A percentile compares a stretch with the other conserved stretches of the same genome.
Evolutionary conservation across 1,140 invertebrate genomes (phyloP).

Genomic region (Ditylenchus dipsaci): DNA sequence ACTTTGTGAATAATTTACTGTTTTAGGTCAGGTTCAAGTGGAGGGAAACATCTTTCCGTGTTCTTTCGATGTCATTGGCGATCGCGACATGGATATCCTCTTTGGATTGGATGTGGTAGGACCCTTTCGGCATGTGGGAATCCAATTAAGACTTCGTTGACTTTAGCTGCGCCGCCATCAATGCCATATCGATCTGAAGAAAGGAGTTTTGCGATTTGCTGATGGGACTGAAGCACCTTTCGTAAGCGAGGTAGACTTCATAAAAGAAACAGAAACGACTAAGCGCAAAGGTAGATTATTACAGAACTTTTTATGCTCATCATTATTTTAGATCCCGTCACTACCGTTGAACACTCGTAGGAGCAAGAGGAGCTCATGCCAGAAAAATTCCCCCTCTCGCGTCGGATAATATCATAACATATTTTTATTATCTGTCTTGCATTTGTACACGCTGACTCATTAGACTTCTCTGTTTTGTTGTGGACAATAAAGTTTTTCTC

Average conservation of each 20-base stretch:
- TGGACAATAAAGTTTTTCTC: no score
- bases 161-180: slow-evolving; percentile 68
- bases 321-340: no score
- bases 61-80: slow-evolving; percentile 92
- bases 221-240: slow-evolving; percentile 86
- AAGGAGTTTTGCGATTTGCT: slow-evolving; percentile 83
- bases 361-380: no score
- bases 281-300: no score
- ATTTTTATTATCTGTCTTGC: no score
- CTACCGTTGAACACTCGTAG: no score
- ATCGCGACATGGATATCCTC: slow-evolving; percentile 97
- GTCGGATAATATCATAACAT: no score
- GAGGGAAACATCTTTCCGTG: slow-evolving; percentile 75
- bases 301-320: no score
- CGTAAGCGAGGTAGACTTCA: slow-evolving; percentile 68
- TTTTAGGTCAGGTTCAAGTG: slow-evolving; percentile 77
- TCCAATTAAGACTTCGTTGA: neutral
- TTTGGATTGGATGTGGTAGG: slow-evolving; percentile 74
- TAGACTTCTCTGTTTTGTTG: no score
- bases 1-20: neutral
- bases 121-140: neutral
- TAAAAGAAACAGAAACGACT: no score
- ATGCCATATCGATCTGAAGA: slow-evolving; percentile 87
- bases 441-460: no score
- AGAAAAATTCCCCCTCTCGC: no score